phyloP scores from a whole-genome alignment of 92 coral and sea anemone genomes.

The Zoanthus sociatus region DNA sequence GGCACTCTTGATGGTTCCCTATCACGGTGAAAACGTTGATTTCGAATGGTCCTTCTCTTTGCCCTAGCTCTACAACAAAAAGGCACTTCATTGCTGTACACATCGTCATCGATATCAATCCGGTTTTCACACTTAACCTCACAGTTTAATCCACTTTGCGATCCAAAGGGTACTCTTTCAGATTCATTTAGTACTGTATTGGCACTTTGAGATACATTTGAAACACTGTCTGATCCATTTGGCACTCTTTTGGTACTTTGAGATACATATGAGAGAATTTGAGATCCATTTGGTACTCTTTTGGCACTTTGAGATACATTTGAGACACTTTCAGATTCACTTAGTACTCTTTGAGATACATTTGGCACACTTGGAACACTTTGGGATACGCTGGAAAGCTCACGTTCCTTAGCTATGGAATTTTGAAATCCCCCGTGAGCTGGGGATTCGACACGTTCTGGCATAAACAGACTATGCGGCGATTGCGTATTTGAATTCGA shows the following conservation, averaged over 20 bases:
- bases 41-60: slow-evolving; percentile 15
- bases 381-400: slow-evolving; percentile 3
- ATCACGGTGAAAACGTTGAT: not conserved
- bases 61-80: not conserved
- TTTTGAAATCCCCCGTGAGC: slow-evolving; percentile 19
- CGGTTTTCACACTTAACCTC: slow-evolving; percentile 1
- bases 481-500: not conserved
- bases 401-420: slow-evolving; percentile 13
- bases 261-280: not conserved
- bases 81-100: not conserved
- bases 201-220: slow-evolving; percentile 11
- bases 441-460: slow-evolving; percentile 17
- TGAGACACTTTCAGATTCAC: not conserved
- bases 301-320: not conserved
- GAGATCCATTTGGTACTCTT: not conserved
- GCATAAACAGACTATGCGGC: not conserved
- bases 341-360: slow-evolving; percentile 14
- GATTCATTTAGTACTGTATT: not conserved
- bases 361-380: slow-evolving; percentile 7
- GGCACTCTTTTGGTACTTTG: not conserved
- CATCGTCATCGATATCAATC: not conserved
- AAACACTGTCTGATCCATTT: slow-evolving; percentile 4
- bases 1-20: slow-evolving; percentile 12
- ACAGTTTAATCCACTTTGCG: not conserved
- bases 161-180: not conserved